Percentiles rank a stretch among this genome's conserved stretches.
These are phyloP conservation scores for Oscheius sp. DNA, from an alignment of 2,888 invertebrate genomes.

Conservation along the genomic window DNA sequence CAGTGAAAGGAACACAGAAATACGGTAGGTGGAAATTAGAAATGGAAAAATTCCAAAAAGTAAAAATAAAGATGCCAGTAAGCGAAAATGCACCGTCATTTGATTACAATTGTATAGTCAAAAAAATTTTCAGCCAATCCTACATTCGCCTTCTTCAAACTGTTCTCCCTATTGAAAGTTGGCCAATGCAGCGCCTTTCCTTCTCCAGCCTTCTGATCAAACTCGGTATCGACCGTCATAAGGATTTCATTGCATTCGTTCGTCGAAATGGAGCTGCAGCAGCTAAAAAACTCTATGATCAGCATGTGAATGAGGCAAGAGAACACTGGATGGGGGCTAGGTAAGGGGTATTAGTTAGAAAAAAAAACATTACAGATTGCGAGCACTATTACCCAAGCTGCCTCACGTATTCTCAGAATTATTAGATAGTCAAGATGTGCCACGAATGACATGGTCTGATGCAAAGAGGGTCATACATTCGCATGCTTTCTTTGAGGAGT, in stretches of 20 bases:
- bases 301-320: constrained; percentile 49
- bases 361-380: constrained; percentile 40
- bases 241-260: constrained; percentile 74
- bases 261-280: constrained; percentile 51
- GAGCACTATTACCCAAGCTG: constrained; percentile 52
- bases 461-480: constrained; percentile 85
- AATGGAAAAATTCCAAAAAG: no score
- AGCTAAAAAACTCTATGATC: constrained; percentile 54
- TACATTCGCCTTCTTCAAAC: constrained; percentile 33
- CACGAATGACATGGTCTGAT: constrained; percentile 82
- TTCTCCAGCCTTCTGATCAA: constrained; percentile 76
- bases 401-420: constrained; percentile 48
- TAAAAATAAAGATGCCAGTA: background rate
- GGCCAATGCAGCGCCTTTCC: constrained; percentile 76
- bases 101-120: background rate
- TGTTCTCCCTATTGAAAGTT: constrained; percentile 49
- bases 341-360: background rate
- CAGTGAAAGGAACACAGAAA: constrained; percentile 33
- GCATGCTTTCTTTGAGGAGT: constrained; percentile 91
- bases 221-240: constrained; percentile 80
- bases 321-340: constrained; percentile 55
- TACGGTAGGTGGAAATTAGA: constrained; percentile 32
- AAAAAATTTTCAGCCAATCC: constrained; percentile 13
- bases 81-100: no score
- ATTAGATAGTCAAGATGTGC: constrained; percentile 72